phyloP scores from a whole-genome alignment of 1,140 invertebrate genomes.

The Limonius californicus region DNA sequence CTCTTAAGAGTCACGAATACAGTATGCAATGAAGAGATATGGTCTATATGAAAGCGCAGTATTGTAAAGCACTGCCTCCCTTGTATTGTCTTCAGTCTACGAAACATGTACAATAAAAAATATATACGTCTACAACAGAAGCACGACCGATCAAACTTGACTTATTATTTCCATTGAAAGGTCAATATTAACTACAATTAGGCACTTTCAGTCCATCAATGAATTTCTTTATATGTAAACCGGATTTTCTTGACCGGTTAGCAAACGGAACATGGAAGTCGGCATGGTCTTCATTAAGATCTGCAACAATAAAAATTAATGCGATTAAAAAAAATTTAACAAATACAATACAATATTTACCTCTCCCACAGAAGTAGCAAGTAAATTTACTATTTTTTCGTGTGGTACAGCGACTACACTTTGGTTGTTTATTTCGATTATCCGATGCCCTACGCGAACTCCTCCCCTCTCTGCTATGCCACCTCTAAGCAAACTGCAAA shows the following conservation, averaged over 20 bases:
- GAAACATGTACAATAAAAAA: constrained; percentile 47
- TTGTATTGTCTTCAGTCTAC: constrained; percentile 49
- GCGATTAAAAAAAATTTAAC: no score
- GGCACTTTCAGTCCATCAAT: constrained; percentile 47
- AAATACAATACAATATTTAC: no score
- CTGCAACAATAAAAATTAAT: constrained; percentile 50
- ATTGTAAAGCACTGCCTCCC: constrained; percentile 42
- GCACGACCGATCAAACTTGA: constrained; percentile 32
- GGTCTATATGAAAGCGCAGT: constrained; percentile 45
- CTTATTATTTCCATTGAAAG: constrained; percentile 40
- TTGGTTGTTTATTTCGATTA: constrained; percentile 99
- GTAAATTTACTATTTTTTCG: constrained; percentile 97
- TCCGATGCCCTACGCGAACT: constrained; percentile 96
- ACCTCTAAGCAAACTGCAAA: constrained; percentile 94
- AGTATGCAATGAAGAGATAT: constrained; percentile 44
- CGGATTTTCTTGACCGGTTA: constrained; percentile 98
- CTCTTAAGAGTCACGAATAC: constrained; percentile 41
- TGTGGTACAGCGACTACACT: constrained; percentile 98
- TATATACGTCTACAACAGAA: constrained; percentile 46
- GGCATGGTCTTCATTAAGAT: constrained; percentile 99
- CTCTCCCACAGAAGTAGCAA: constrained; percentile 98
- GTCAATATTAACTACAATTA: constrained; percentile 47
- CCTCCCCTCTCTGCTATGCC: constrained; percentile 98
- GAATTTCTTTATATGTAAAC: constrained; percentile 84
- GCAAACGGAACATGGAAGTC: constrained; percentile 97